Evolutionary conservation across 2,113 vertebrate species (phyloP).

Genomic region (Lophotis ruficrista): DNA sequence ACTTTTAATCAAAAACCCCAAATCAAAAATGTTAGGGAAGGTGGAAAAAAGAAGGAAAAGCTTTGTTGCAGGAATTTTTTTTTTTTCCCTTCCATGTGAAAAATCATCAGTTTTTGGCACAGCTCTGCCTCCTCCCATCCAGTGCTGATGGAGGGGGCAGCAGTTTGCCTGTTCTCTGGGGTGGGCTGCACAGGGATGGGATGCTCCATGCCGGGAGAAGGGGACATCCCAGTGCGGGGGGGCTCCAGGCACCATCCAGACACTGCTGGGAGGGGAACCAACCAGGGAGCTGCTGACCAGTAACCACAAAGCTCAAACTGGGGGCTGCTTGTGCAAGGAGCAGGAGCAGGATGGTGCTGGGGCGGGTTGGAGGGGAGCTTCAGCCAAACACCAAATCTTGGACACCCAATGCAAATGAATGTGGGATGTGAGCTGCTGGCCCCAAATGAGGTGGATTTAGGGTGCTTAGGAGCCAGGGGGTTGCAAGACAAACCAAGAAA

Average conservation of each 20-base stretch:
- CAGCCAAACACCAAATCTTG: neutral
- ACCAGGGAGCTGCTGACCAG: neutral
- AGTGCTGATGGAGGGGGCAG: neutral
- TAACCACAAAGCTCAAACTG: neutral
- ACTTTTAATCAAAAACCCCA: neutral
- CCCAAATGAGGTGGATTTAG: neutral
- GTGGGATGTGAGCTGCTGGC: rapidly evolving
- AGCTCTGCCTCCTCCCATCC: neutral
- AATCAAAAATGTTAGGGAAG: neutral
- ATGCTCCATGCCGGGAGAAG: neutral
- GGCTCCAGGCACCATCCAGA: neutral
- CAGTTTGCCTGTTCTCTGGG: neutral
- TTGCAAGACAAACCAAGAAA: neutral
- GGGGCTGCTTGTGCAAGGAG: neutral
- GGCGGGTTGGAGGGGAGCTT: neutral
- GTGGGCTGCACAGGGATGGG: neutral
- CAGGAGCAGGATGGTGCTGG: neutral
- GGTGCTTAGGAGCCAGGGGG: neutral
- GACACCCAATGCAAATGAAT: rapidly evolving
- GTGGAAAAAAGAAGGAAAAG: neutral
- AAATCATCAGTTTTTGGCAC: neutral
- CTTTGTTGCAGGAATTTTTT: rapidly evolving
- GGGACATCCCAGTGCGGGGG: neutral
- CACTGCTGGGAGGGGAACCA: neutral
- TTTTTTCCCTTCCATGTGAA: neutral